Evolutionary conservation across 2,113 vertebrate species (phyloP), one percentile per base, ranked within the genome.

Genomic region (Patagioenas fasciata): DNA sequence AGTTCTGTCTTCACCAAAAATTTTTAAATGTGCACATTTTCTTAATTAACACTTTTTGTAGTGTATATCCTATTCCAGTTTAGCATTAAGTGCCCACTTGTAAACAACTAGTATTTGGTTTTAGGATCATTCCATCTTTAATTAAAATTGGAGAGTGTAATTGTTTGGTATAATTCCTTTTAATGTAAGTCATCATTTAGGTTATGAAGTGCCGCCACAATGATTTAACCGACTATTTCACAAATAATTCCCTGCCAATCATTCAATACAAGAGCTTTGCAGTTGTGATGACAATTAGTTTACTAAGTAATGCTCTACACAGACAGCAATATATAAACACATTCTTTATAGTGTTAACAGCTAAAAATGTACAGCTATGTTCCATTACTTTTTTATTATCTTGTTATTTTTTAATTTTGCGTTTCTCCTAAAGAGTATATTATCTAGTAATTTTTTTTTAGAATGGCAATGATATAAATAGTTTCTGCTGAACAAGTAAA

Each of bases 401-500:
- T 62, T 85, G 13, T 86, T 95, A 51, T 91, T 60, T 86, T 61
- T 85, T 60, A 61, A 80, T 87, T 91, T 92, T 83, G 13, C 72
- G 34, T 88, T 80, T 74, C 21, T 93, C 53, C 51, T 79, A 53
- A 89, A 90, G 69, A 88, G 18, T 62, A 42, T 91, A 89, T 92
- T 81, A 53, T 78, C 15, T 65, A 42, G 58, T 80, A 58, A 26
- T 12, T 14, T 12, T 36, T 50, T 85, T 80, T 80, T 40, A 15
- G 23, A 62, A 81, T 92, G 88, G 60, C 18, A 89, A 38, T 88
- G 60, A 60, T 47, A 19, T 47, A 47, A 47, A 47, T 53, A 84
- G 51, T 72, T 95, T 83, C 75, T 94, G 51, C 82, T 92, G 64
- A 95, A 94, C 21, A 93, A 80, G 13, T 50, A 54, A 38, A 62